These are phyloP conservation scores for Pteropus alecto DNA, from an alignment of 2,113 vertebrate genomes.

Conservation along the genomic window DNA sequence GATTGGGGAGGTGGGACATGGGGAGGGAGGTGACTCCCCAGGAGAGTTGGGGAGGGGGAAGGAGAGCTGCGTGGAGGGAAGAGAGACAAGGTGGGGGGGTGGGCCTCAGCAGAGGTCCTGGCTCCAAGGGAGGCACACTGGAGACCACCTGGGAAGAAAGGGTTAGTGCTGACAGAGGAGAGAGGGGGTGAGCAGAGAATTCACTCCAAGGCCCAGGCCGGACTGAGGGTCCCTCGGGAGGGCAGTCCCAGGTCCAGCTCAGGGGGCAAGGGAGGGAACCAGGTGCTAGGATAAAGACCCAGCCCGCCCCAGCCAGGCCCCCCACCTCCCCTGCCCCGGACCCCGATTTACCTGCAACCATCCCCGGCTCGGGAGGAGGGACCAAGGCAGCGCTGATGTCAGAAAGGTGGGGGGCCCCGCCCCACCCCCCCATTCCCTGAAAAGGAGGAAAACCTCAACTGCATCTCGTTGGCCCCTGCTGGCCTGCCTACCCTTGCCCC, in stretches of 20 bases:
- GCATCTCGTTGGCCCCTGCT: constrained; percentile 72
- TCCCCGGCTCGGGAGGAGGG: constrained; percentile 74
- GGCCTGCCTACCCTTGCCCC: constrained; percentile 69
- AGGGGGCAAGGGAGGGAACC: constrained; percentile 73
- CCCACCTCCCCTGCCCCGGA: constrained; percentile 56
- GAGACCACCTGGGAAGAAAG: constrained; percentile 78
- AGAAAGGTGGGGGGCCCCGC: constrained; percentile 77
- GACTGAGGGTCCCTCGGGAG: constrained; percentile 64
- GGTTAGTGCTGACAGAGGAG: constrained; percentile 76
- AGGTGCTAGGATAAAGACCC: constrained; percentile 72
- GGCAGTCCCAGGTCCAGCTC: constrained; percentile 73
- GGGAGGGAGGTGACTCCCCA: constrained; percentile 30
- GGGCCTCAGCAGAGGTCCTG: constrained; percentile 53
- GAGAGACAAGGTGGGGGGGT: constrained; percentile 66
- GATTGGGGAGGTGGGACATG: neutral
- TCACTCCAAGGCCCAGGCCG: constrained; percentile 75
- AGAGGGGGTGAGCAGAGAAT: constrained; percentile 77
- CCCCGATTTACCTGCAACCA: constrained; percentile 77
- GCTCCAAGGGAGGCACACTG: constrained; percentile 60
- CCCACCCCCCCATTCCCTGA: constrained; percentile 74
- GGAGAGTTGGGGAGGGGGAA: constrained; percentile 42
- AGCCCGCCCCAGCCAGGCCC: constrained; percentile 59
- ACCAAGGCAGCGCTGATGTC: constrained; percentile 76
- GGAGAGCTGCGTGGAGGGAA: constrained; percentile 74
- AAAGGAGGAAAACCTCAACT: constrained; percentile 79